Evolutionary conservation across 2,797 vertebrate genomes (phyloP), one percentile per base, ranked within the genome.

Genomic region (Astyanax mexicanus): DNA sequence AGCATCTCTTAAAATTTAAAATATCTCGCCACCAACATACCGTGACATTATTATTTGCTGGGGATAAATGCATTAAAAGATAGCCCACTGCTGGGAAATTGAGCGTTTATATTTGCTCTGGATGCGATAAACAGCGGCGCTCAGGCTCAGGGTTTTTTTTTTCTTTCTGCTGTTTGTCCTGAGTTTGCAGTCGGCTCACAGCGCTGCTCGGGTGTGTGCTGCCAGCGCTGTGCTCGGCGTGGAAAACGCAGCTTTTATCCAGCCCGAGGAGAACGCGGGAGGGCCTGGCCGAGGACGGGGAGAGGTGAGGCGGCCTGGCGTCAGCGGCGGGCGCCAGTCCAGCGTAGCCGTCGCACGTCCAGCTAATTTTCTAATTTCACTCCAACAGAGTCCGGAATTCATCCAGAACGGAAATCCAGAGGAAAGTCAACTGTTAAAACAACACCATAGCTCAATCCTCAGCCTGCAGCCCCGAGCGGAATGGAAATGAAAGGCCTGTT

Each of bases 1-100:
- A 90, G 89, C 85, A 86, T 89, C 89, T 88, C 83, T 87, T 84
- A 87, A 84, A 87, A 90, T 78, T 87, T 84, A 87, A 84, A 87
- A 90, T 78, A 87, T 85, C 84, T 88, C 85, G 88, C 87, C 88
- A 83, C 78, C 81, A 87, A 88, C 86, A 88, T 88, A 88, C 85
- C 84, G 84, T 91, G 90, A 87, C 91, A 90, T 92, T 92, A 90
- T 88, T 90, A 88, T 93, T 92, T 91, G 88, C 88, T 85, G 86
- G 91, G 90, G 87, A 91, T 89, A 93, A 92, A 91, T 87, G 87
- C 87, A 89, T 89, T 92, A 91, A 87, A 74, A 84, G 88, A 89
- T 85, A 83, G 86, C 86, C 83, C 86, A 85, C 86, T 85, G 88
- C 88, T 89, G 86, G 89, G 88, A 92, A 92, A 90, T 89, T 83